Conservation (phyloP, 2,888 invertebrate species). For the Ecliptopera silaceata region DNA sequence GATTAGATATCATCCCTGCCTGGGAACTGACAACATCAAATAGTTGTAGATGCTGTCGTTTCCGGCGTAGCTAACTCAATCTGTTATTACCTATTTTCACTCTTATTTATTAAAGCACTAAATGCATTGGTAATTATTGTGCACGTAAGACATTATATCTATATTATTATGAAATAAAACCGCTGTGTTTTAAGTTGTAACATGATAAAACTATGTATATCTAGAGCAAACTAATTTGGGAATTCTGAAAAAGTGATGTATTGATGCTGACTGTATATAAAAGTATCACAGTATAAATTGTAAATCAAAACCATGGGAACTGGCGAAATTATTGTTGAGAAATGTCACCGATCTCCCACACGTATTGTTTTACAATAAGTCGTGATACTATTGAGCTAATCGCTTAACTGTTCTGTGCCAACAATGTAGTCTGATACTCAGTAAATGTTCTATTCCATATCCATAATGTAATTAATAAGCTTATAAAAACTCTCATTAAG, state of each 20-base stretch:
- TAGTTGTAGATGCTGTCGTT: slow-evolving; percentile 49
- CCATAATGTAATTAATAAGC: not conserved
- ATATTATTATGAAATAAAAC: no score
- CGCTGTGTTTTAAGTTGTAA: no score
- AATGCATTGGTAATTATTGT: not conserved
- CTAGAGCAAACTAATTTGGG: no score
- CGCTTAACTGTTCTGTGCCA: not conserved
- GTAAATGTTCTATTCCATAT: not conserved
- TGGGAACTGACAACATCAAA: slow-evolving; percentile 75
- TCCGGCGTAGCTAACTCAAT: slow-evolving; percentile 42
- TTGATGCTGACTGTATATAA: not conserved
- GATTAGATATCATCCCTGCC: slow-evolving; percentile 74
- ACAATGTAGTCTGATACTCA: not conserved
- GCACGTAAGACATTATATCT: no score
- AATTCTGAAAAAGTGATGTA: no score
- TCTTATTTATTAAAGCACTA: not conserved
- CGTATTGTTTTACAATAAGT: slow-evolving; percentile 33
- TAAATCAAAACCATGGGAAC: slow-evolving; percentile 34
- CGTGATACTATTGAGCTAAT: slow-evolving; percentile 9
- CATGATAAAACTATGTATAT: no score
- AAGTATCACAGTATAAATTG: slow-evolving; percentile 23
- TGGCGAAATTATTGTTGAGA: slow-evolving; percentile 29
- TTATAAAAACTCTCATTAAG: not conserved
- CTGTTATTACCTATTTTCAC: not conserved
- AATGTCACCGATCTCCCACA: slow-evolving; percentile 34